A percentile compares a stretch with the other conserved stretches of the same genome.
Evolutionary conservation across 2,797 vertebrate genomes (phyloP).

Genomic region (Lophotriccus pileatus): DNA sequence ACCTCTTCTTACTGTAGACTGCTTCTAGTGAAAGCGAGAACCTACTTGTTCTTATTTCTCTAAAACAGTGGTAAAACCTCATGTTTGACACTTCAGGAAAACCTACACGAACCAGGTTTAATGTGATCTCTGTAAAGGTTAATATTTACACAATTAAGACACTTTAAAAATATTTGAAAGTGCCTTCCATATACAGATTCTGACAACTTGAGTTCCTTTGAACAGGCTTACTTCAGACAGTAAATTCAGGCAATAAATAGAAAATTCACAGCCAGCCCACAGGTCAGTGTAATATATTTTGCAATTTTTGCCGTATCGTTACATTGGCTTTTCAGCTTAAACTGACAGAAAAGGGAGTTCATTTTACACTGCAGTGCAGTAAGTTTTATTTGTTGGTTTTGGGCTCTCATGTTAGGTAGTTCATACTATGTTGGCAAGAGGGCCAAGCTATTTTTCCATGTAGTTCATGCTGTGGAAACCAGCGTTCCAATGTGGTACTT

Average conservation of each 20-base stretch:
- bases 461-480: conserved; percentile 56
- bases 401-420: conserved; percentile 30
- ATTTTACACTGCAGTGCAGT: conserved; percentile 14
- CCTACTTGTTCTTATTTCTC: background rate
- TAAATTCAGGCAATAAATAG: background rate
- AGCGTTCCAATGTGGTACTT: conserved; percentile 8
- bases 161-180: background rate
- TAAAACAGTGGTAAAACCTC: background rate
- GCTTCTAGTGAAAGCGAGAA: background rate
- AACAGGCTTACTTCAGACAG: background rate
- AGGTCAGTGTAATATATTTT: background rate
- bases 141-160: background rate
- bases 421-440: conserved; percentile 31
- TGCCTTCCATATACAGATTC: background rate
- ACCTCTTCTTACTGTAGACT: background rate
- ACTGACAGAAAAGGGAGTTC: conserved; percentile 52
- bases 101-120: background rate
- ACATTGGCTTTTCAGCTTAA: background rate
- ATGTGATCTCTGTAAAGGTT: background rate
- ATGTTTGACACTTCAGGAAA: background rate
- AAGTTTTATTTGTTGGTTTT: conserved; percentile 56
- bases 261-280: background rate
- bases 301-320: background rate
- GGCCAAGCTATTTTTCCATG: conserved; percentile 47
- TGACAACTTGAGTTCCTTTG: background rate